These are phyloP conservation scores for Cyprinodon variegatus DNA, from an alignment of 2,113 vertebrate species.

Conservation along the genomic window DNA sequence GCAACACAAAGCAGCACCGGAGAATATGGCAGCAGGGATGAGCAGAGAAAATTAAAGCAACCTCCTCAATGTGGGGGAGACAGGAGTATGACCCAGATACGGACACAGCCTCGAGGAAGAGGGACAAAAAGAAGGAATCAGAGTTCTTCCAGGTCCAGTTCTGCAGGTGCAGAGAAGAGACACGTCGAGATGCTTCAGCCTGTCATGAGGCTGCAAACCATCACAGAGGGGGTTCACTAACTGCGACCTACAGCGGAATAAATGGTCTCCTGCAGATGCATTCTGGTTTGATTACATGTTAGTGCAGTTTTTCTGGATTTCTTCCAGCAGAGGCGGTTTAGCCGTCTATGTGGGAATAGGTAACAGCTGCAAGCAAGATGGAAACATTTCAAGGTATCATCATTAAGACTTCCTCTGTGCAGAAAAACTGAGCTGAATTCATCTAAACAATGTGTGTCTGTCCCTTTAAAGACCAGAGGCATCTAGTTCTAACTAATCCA, in stretches of 20 bases:
- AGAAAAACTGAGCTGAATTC: constrained; percentile 8
- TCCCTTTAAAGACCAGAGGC: not conserved
- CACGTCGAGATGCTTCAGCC: no score
- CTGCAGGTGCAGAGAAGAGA: constrained; percentile 2
- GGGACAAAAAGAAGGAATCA: no score
- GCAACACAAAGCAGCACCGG: constrained; percentile 37
- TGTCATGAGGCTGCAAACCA: constrained; percentile 19
- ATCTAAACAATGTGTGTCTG: constrained; percentile 6
- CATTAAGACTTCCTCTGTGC: constrained; percentile 16
- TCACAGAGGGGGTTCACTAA: constrained; percentile 15
- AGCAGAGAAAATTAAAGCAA: constrained; percentile 40
- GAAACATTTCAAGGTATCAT: not conserved
- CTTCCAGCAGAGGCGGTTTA: constrained; percentile 28
- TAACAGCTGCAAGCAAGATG: no score
- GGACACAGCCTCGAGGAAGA: constrained; percentile 55
- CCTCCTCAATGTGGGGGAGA: constrained; percentile 38
- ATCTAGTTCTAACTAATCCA: not conserved
- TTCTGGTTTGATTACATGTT: constrained; percentile 15
- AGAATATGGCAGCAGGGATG: constrained; percentile 33
- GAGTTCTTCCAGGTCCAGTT: not conserved
- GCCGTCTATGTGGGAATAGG: not conserved
- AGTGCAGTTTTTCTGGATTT: constrained; percentile 18
- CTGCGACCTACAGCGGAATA: constrained; percentile 56
- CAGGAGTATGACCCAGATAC: constrained; percentile 71
- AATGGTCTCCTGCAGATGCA: constrained; percentile 20